phyloP scores from a whole-genome alignment of 2,888 invertebrate genomes.

The Saturnia japonica region DNA sequence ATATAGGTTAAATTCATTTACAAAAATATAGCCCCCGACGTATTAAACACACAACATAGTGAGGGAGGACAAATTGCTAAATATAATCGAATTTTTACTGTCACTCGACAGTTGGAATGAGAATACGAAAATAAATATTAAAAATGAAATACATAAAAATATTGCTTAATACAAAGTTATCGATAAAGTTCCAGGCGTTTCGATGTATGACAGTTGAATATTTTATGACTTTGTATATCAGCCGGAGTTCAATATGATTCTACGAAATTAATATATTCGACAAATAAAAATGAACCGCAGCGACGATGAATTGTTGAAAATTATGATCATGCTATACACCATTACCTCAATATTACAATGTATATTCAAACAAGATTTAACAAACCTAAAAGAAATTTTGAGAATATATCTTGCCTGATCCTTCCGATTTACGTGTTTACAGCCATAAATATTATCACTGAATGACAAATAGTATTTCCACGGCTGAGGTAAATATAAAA shows the following conservation, averaged over 20 bases:
- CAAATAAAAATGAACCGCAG: constrained; percentile 28
- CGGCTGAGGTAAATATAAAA: constrained; percentile 45
- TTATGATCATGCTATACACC: constrained; percentile 63
- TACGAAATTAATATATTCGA: constrained; percentile 35
- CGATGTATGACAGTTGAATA: not conserved
- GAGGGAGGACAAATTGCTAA: constrained; percentile 58
- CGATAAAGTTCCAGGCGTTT: constrained; percentile 1
- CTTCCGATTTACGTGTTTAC: constrained; percentile 43
- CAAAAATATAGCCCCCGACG: constrained; percentile 73
- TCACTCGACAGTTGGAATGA: constrained; percentile 72
- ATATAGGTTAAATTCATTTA: constrained; percentile 63
- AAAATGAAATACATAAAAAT: constrained; percentile 42
- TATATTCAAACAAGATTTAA: constrained; percentile 52
- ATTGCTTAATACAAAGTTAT: constrained; percentile 25
- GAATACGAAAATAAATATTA: constrained; percentile 63
- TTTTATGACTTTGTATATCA: not conserved
- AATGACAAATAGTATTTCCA: constrained; percentile 47
- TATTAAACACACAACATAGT: constrained; percentile 65
- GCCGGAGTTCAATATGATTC: constrained; percentile 30
- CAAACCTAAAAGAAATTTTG: constrained; percentile 42
- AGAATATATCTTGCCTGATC: constrained; percentile 38
- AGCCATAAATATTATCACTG: constrained; percentile 48
- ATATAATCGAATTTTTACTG: constrained; percentile 56
- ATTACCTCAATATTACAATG: constrained; percentile 61
- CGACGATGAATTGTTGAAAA: constrained; percentile 1